Percentiles rank a stretch among this genome's conserved stretches.
Conservation (phyloP, 2,113 vertebrate genomes). For the Hippocampus guttulatus region DNA sequence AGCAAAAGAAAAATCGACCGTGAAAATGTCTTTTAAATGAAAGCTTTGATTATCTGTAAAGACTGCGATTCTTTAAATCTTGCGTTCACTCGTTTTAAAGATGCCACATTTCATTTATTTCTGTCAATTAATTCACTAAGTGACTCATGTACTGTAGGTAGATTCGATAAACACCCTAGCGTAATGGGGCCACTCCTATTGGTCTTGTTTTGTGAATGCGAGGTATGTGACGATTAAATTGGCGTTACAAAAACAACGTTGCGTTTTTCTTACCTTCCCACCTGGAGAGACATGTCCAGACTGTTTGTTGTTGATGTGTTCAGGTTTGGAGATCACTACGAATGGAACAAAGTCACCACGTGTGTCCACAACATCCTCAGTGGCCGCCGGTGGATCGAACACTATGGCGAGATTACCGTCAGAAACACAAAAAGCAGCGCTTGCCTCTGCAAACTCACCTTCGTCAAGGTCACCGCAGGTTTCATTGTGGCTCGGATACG, state of each 20-base stretch:
- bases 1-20: no score
- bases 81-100: no score
- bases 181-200: no score
- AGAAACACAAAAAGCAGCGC: constrained; percentile 88
- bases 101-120: no score
- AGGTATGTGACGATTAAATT: background rate
- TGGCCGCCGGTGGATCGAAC: constrained; percentile 95
- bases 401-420: constrained; percentile 97
- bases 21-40: no score
- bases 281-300: background rate
- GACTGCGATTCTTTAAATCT: no score
- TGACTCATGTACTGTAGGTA: no score
- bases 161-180: no score
- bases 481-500: background rate
- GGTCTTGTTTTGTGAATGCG: no score
- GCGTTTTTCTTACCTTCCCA: background rate
- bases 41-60: no score
- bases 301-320: background rate
- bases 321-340: constrained; percentile 93
- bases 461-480: constrained; percentile 76
- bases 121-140: no score
- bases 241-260: background rate
- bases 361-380: constrained; percentile 99
- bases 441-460: constrained; percentile 97
- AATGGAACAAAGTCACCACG: constrained; percentile 99